Percentiles rank a stretch among this genome's conserved stretches.
These are phyloP conservation scores for Spodoptera frugiperda DNA, from an alignment of 1,140 invertebrate genomes.

Conservation along the genomic window DNA sequence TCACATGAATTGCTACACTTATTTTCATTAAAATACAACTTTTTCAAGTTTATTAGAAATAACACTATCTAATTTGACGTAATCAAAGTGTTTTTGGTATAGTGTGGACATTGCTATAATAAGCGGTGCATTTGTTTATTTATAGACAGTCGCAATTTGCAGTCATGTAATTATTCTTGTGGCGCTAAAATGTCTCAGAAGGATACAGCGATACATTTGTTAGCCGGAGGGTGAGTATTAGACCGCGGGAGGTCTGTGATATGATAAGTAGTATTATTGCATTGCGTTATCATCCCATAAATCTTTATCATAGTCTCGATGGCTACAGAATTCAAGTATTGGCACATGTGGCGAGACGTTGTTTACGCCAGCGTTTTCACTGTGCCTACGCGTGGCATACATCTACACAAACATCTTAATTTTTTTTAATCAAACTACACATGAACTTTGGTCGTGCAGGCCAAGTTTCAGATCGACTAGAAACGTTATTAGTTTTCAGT, in stretches of 20 bases:
- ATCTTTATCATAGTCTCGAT: slow-evolving; percentile 51
- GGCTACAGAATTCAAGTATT: slow-evolving; percentile 42
- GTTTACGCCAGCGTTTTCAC: slow-evolving; percentile 60
- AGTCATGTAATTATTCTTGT: slow-evolving; percentile 82
- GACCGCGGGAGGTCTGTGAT: slow-evolving; percentile 32
- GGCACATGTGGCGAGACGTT: slow-evolving; percentile 60
- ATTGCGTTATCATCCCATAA: slow-evolving; percentile 49
- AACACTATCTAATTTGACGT: slow-evolving; percentile 12
- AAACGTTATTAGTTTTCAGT: slow-evolving; percentile 14
- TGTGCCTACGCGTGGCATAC: slow-evolving; percentile 52
- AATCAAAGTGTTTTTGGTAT: slow-evolving; percentile 52
- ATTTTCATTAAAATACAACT: slow-evolving; percentile 37
- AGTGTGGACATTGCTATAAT: slow-evolving; percentile 64
- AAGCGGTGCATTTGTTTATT: slow-evolving; percentile 84
- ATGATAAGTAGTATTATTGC: slow-evolving; percentile 38
- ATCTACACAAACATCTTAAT: slow-evolving; percentile 34
- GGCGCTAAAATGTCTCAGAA: slow-evolving; percentile 89
- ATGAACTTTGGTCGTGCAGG: background rate
- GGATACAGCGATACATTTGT: slow-evolving; percentile 94
- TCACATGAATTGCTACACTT: slow-evolving; percentile 37
- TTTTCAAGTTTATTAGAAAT: slow-evolving; percentile 18
- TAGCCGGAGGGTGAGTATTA: slow-evolving; percentile 93
- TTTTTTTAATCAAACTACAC: background rate
- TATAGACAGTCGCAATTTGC: slow-evolving; percentile 81
- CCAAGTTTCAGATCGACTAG: background rate